Percentiles rank a stretch among this genome's conserved stretches.
Evolutionary conservation across 1,140 invertebrate genomes (phyloP).

Genomic region (Meloidogyne hapla): DNA sequence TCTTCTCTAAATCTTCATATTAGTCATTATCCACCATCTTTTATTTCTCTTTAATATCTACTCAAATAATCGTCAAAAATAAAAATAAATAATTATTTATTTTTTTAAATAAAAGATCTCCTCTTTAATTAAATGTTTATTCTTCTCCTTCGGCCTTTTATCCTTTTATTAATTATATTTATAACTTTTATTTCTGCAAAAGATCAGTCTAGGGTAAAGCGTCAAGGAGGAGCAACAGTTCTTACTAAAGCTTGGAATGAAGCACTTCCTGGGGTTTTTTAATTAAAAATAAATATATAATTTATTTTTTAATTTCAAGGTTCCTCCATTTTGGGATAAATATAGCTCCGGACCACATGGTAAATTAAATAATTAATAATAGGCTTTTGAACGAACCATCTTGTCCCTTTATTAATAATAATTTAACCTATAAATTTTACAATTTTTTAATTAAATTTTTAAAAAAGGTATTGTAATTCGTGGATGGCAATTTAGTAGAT

Average conservation of each 20-base stretch:
- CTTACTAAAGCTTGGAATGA: constrained; percentile 58
- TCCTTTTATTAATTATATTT: constrained; percentile 1
- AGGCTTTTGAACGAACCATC: too few species aligned
- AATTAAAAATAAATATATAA: not conserved
- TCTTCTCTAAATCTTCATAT: too few species aligned
- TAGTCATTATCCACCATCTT: not conserved
- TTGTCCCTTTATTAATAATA: too few species aligned
- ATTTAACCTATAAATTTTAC: not conserved
- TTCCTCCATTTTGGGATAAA: constrained; percentile 63
- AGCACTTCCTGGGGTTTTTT: constrained; percentile 47
- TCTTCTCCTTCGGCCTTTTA: not conserved
- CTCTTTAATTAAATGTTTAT: constrained; percentile 9
- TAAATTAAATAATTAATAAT: not conserved
- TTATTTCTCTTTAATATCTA: not conserved
- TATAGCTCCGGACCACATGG: constrained; percentile 60
- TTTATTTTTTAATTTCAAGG: constrained; percentile 23
- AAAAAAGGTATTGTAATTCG: constrained; percentile 55
- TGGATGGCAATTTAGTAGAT: constrained; percentile 62
- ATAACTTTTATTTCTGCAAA: not conserved
- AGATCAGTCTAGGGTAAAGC: constrained; percentile 30
- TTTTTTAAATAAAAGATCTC: not conserved
- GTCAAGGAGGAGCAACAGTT: constrained; percentile 44
- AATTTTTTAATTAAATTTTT: constrained; percentile 3
- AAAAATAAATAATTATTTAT: not conserved
- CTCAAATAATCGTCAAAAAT: too few species aligned